A percentile compares a stretch with the other conserved stretches of the same genome.
Evolutionary conservation across 1,140 invertebrate species (phyloP).

Genomic region (Bombus waltoni): DNA sequence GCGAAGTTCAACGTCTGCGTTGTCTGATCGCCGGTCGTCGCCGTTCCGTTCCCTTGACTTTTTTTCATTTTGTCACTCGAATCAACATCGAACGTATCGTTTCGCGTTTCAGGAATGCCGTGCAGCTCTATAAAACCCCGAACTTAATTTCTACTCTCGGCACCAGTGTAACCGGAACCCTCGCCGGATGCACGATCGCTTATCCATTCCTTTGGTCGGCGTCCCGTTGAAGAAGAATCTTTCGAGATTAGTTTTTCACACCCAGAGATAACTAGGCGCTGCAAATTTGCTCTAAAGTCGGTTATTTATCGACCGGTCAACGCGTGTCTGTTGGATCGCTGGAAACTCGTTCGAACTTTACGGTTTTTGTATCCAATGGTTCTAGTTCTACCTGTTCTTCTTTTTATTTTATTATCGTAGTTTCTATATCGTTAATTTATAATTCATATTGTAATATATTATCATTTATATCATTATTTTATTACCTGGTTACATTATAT

Average conservation of each 20-base stretch:
- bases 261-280: conserved; percentile 18
- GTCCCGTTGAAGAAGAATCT: conserved; percentile 12
- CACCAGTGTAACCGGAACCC: conserved; percentile 31
- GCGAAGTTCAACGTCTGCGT: conserved; percentile 23
- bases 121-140: conserved; percentile 51
- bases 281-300: conserved; percentile 31
- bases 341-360: not conserved
- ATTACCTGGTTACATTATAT: not conserved
- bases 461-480: not conserved
- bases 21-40: not conserved
- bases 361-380: not conserved
- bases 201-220: not conserved
- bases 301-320: conserved; percentile 35
- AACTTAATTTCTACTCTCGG: conserved; percentile 48
- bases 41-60: not conserved
- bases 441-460: not conserved
- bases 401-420: not conserved
- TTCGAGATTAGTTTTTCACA: conserved; percentile 28
- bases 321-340: not conserved
- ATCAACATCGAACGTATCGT: conserved; percentile 38
- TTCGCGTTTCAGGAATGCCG: conserved; percentile 50
- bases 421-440: not conserved
- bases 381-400: not conserved
- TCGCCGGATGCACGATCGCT: not conserved
- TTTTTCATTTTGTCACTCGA: not conserved